Evolutionary conservation across 2,113 vertebrate genomes (phyloP).

Genomic region (Semicossyphus pulcher): DNA sequence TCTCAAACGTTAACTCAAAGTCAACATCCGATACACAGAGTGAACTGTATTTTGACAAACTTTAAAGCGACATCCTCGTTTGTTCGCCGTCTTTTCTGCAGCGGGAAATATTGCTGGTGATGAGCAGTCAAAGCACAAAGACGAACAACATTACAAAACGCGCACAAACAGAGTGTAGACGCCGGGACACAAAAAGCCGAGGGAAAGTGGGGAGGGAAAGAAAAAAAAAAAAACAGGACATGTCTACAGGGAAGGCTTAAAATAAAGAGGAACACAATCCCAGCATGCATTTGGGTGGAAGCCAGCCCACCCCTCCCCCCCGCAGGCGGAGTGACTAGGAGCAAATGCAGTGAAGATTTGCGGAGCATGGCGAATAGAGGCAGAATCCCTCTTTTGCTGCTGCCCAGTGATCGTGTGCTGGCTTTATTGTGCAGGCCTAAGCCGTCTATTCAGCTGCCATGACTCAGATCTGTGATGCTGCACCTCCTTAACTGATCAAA

Average conservation of each 20-base stretch:
- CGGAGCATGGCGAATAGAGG: conserved; percentile 56
- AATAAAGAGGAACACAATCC: conserved; percentile 86
- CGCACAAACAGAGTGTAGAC: conserved; percentile 57
- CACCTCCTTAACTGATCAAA: conserved; percentile 61
- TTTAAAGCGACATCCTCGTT: conserved; percentile 19
- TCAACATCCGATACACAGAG: neutral
- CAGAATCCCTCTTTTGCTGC: conserved; percentile 54
- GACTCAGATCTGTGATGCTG: conserved; percentile 65
- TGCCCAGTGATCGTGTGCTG: conserved; percentile 48
- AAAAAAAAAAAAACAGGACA: conserved; percentile 80
- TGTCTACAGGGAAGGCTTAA: conserved; percentile 87
- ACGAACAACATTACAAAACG: conserved; percentile 37
- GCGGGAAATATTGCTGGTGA: conserved; percentile 30
- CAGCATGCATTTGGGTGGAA: conserved; percentile 82
- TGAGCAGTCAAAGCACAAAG: conserved; percentile 37
- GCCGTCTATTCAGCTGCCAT: conserved; percentile 61
- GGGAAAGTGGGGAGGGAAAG: conserved; percentile 53
- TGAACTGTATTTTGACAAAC: conserved; percentile 1
- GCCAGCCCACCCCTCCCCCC: conserved; percentile 62
- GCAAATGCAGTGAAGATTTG: conserved; percentile 71
- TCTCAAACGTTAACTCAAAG: neutral
- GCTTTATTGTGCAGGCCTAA: conserved; percentile 59
- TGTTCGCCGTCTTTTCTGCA: conserved; percentile 16
- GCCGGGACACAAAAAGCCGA: conserved; percentile 56
- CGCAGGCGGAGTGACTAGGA: conserved; percentile 65